These are phyloP conservation scores for Hypanus sabinus DNA, from an alignment of 2,113 vertebrate genomes.

Conservation along the genomic window DNA sequence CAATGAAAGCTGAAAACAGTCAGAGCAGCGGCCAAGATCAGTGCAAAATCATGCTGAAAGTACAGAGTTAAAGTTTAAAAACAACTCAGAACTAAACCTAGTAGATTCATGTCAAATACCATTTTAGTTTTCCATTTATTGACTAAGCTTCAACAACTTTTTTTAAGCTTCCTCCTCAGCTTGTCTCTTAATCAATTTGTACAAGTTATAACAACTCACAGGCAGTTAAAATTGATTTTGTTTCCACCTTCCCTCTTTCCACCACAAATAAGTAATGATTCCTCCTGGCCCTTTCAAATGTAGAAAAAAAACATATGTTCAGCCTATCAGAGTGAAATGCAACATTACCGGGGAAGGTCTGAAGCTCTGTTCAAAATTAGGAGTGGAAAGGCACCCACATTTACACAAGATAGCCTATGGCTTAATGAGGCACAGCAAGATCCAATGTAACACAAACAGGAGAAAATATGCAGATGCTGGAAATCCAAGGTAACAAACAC, in stretches of 20 bases:
- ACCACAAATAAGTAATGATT: background rate
- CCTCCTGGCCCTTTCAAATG: no score
- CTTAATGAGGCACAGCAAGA: background rate
- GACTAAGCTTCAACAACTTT: constrained; percentile 10
- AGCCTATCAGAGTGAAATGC: no score
- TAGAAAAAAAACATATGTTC: background rate
- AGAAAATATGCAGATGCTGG: no score
- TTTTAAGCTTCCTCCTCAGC: background rate
- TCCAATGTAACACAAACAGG: background rate
- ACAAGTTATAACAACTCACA: background rate
- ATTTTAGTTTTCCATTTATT: background rate
- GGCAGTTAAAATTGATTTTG: background rate
- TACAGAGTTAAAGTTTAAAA: background rate
- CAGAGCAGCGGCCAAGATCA: background rate
- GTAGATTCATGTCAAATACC: background rate
- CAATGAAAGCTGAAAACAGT: constrained; percentile 11
- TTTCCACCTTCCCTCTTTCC: background rate
- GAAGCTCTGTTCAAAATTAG: background rate
- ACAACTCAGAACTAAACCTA: background rate
- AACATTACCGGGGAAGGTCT: background rate
- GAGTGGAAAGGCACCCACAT: background rate
- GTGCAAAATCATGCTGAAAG: constrained; percentile 12
- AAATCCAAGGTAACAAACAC: no score
- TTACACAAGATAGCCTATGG: background rate
- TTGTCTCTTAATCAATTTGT: background rate